Percentiles rank a stretch among this genome's conserved stretches.
phyloP scores from a whole-genome alignment of 2,113 vertebrate genomes.

The Alectura lathami region DNA sequence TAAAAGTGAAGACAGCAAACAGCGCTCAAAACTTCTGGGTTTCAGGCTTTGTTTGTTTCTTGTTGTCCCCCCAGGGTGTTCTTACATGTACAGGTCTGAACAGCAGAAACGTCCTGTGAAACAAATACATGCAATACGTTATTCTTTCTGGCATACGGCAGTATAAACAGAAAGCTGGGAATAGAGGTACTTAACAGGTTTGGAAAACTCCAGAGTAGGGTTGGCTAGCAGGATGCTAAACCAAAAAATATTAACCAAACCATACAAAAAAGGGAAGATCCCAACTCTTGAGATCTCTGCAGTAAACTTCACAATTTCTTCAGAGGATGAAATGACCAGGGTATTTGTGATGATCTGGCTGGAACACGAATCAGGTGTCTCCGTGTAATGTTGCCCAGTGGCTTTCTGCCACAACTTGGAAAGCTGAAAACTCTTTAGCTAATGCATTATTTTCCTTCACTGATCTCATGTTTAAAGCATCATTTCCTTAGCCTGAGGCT shows the following conservation, averaged over 20 bases:
- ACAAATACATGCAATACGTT: not conserved
- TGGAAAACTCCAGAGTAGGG: not conserved
- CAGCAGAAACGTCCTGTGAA: not conserved
- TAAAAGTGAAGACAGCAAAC: not conserved
- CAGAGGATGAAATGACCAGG: not conserved
- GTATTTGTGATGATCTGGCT: not conserved
- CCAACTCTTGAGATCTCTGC: not conserved
- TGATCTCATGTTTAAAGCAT: conserved; percentile 60
- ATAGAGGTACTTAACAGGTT: not conserved
- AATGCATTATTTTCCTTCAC: conserved; percentile 39
- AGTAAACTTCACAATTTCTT: not conserved
- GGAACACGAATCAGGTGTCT: not conserved
- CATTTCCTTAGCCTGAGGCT: not conserved
- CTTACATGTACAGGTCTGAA: not conserved
- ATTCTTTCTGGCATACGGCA: not conserved
- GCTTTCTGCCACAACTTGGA: not conserved
- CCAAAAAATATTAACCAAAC: not conserved
- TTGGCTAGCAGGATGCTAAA: not conserved
- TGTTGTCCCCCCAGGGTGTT: not conserved
- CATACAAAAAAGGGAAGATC: not conserved
- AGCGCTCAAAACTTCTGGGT: not conserved
- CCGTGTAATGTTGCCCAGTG: not conserved
- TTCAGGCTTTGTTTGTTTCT: not conserved
- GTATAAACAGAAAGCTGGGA: not conserved
- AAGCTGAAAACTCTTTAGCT: conserved; percentile 19